Base-by-base conservation (phyloP, 1,140 invertebrate species). In the Halesus radiatus region DNA sequence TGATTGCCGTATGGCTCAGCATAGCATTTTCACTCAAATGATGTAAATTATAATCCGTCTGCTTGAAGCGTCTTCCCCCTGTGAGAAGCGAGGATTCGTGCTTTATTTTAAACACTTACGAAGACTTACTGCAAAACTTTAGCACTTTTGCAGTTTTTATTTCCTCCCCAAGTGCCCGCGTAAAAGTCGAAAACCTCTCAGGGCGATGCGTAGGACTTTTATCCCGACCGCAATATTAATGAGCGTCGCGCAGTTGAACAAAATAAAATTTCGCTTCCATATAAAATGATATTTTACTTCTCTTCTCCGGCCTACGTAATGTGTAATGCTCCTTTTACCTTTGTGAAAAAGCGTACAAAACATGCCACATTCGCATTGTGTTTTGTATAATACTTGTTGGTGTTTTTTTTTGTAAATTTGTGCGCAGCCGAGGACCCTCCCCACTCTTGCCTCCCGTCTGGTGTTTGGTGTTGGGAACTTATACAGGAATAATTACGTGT, bases 311-410 rank as follows among this genome's bases (percentile, higher is more conserved):
- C 56, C 56, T 60, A 60, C 18, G 56, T 22, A 60, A 22, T n/a
- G 26, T 29, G 22, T 45, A 45, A 45, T 45, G 10, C 37, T 45
- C 37, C 37, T n/a, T n/a, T n/a, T 37, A 37, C 60, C 60, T 66
- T 66, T 29, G 16, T 32, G 29, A 66, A 66, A 66, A 26, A 16
- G 3, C 13, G 10, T 8, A 22, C 29, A 32, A 66, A 66, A 66
- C 62, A 32, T 23, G 62, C 62, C 26, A 66, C 62, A 66, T 29
- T 66, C 60, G 26, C 62, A 66, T 66, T 32, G 22, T 66, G 62
- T 37, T 60, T 22, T 5, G n/a, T n/a, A 10, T 32, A 32, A 32
- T 32, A 13, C 10, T 45, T 45, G 32, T 37, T 7, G 8, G 37
- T 45, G 37, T 45, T 45, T 45, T 13, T 45, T 13, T 45, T 60